Base-by-base conservation (phyloP, 37 sponge, comb jelly and placozoan species). In the Crambe crambe region DNA sequence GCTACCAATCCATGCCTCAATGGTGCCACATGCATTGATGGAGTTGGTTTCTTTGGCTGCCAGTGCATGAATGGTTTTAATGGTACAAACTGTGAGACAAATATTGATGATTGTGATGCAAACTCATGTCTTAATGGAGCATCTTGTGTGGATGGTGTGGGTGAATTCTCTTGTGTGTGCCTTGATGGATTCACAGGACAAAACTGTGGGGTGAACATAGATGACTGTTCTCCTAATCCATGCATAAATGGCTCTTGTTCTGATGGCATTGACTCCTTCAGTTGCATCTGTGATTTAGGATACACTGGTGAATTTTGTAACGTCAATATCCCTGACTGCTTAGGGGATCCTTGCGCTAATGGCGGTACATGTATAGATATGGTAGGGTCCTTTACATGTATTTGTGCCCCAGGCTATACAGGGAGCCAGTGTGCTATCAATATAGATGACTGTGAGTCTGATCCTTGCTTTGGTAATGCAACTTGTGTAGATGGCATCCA, bases 181-280 rank as follows among this genome's bases (percentile, higher is more conserved):
- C 27, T 56, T 17, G 39, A 38, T 51, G 85, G 87, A 2, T 85
- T 64, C 60, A 35, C 39, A 30, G 73, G 66, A 25, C 60, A 72
- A 18, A 31, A 36, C 17, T 83, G 89, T 56, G 42, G 31, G 9
- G 29, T 74, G 3, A 43, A 86, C 37, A 26, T 44, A 18, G 69
- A 85, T 81, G 70, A 75, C 30, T 92, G 92, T 80, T 26, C 34
- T 20, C 0, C 1, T 12, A 41, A 72, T 30, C 54, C 42, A n/a
- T 92, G 92, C 58, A 17, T 70, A 22, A 84, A 84, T 39, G 82
- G 42, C 20, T 80, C 89, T 26, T 86, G 87, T 74, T n/a, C 73
- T 8, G 86, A 88, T 57, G 18, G 29, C 37, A 60, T 30, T 2
- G 36, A 58, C 23, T 40, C 60, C 32, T 93, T 73, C 47, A 26